Percentiles rank a stretch among this genome's conserved stretches.
Conservation (phyloP, 2,888 invertebrate genomes). For the Thymelicus sylvestris region DNA sequence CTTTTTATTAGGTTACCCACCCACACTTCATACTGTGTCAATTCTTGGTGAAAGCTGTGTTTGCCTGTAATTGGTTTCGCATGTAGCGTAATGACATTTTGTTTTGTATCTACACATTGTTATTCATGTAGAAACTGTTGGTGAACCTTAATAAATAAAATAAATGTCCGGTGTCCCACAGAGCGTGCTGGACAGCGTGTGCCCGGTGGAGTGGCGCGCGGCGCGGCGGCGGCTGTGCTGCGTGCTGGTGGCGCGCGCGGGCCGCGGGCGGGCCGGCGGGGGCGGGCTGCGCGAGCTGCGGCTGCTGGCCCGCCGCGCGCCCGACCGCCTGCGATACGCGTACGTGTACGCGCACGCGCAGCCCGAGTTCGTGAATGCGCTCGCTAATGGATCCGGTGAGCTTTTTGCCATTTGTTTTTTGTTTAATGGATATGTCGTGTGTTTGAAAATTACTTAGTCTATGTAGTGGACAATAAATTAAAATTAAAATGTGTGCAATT, state of each 20-base stretch:
- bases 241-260: constrained; percentile 89
- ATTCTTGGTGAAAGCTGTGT: too few relatives aligned
- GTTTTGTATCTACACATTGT: too few relatives aligned
- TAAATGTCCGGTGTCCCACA: constrained; percentile 61
- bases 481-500: too few relatives aligned
- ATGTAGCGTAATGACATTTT: too few relatives aligned
- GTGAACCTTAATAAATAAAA: too few relatives aligned
- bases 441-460: too few relatives aligned
- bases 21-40: too few relatives aligned
- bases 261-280: constrained; percentile 85
- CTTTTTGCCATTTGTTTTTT: neutral
- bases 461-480: too few relatives aligned
- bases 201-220: constrained; percentile 94
- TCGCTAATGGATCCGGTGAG: constrained; percentile 85
- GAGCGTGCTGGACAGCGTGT: constrained; percentile 91
- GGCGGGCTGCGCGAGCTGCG: constrained; percentile 72
- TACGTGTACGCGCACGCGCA: constrained; percentile 95
- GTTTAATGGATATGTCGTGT: neutral
- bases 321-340: constrained; percentile 92
- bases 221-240: constrained; percentile 89
- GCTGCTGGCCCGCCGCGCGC: constrained; percentile 80
- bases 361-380: constrained; percentile 89
- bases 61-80: too few relatives aligned
- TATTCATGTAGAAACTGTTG: too few relatives aligned
- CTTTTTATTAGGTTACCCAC: too few relatives aligned